Conservation (phyloP, 2,888 invertebrate genomes). For the Crepidodera aurea region DNA sequence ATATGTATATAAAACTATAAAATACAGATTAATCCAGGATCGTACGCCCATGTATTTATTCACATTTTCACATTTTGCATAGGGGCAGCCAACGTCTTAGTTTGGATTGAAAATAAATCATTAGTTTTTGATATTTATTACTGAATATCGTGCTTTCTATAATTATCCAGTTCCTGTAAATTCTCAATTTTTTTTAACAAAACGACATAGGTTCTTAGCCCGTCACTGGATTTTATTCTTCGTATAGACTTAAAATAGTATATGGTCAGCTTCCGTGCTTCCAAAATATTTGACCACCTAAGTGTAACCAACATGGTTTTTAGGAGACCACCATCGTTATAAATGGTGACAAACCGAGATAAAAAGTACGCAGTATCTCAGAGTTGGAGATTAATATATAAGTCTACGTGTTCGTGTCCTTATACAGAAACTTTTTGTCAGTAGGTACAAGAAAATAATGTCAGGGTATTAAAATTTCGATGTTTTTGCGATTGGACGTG, state of each 20-base stretch:
- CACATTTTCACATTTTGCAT: too few species aligned
- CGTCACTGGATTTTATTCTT: neutral
- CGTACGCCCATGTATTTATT: too few species aligned
- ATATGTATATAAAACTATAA: neutral
- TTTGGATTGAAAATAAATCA: too few species aligned
- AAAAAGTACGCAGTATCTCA: constrained; percentile 11
- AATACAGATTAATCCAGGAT: constrained; percentile 1
- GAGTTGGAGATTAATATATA: constrained; percentile 15
- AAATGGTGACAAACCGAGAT: constrained; percentile 17
- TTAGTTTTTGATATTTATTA: too few species aligned
- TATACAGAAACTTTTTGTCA: constrained; percentile 9
- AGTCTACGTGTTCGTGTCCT: constrained; percentile 5
- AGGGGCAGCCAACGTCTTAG: too few species aligned
- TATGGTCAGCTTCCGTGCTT: neutral
- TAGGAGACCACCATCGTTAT: constrained; percentile 17
- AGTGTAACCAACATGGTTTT: constrained; percentile 19
- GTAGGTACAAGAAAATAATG: neutral
- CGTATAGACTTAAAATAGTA: neutral
- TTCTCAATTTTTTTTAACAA: too few species aligned
- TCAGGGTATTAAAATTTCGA: neutral
- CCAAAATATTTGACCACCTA: constrained; percentile 22
- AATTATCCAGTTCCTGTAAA: too few species aligned
- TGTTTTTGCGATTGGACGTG: neutral
- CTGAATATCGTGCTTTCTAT: too few species aligned
- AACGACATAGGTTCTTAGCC: too few species aligned